phyloP scores from a whole-genome alignment of 1,140 invertebrate species.

The Drosophila murphyi region DNA sequence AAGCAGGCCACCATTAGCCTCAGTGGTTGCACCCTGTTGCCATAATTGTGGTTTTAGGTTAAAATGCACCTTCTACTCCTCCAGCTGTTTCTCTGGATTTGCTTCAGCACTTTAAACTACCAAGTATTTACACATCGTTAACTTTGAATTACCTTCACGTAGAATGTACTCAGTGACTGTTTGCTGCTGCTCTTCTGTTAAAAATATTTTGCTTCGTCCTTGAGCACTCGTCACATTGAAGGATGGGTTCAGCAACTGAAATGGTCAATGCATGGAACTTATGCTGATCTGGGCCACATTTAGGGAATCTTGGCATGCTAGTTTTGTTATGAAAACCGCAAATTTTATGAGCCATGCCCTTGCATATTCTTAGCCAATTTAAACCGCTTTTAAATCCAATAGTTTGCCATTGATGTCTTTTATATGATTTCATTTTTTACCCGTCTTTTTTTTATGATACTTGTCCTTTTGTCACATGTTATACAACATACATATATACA shows the following conservation, averaged over 20 bases:
- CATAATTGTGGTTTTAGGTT: slow-evolving; percentile 70
- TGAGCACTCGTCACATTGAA: not conserved
- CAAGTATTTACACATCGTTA: slow-evolving; percentile 82
- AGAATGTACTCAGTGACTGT: slow-evolving; percentile 48
- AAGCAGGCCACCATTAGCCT: not conserved
- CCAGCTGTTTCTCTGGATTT: slow-evolving; percentile 28
- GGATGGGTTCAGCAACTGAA: slow-evolving; percentile 1
- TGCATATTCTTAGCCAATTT: slow-evolving; percentile 78
- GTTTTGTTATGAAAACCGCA: slow-evolving; percentile 58
- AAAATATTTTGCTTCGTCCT: slow-evolving; percentile 21
- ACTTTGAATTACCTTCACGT: slow-evolving; percentile 63
- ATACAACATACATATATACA: slow-evolving; percentile 9
- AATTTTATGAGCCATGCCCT: slow-evolving; percentile 73
- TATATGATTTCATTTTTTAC: slow-evolving; percentile 73
- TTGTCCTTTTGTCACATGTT: slow-evolving; percentile 44
- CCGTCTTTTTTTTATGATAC: slow-evolving; percentile 37
- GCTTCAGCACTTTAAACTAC: slow-evolving; percentile 62
- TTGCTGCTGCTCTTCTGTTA: not conserved
- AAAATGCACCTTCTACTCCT: slow-evolving; percentile 1
- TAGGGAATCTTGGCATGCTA: slow-evolving; percentile 17
- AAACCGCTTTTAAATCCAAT: slow-evolving; percentile 75
- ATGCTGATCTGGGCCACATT: not conserved
- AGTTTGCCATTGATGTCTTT: slow-evolving; percentile 78
- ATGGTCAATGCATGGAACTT: slow-evolving; percentile 22
- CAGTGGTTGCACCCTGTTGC: slow-evolving; percentile 44